Conservation (phyloP, 2,888 invertebrate genomes). For the Ceramica pisi region DNA sequence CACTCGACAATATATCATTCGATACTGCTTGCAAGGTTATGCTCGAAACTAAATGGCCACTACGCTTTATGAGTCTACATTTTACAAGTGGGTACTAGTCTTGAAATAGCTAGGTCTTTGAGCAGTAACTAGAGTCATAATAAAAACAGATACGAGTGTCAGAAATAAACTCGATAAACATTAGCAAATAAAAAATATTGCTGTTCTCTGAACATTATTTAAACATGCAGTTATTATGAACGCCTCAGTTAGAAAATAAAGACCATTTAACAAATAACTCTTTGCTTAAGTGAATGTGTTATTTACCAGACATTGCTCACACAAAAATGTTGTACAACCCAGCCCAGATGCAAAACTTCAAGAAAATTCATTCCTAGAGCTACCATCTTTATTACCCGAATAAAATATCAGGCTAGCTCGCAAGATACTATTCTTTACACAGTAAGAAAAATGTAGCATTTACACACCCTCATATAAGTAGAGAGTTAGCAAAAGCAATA, state of each 20-base stretch:
- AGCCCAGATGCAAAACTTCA: slow-evolving; percentile 12
- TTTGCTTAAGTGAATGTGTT: neutral
- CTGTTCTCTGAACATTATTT: slow-evolving; percentile 15
- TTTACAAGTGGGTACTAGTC: neutral
- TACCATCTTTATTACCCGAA: slow-evolving; percentile 28
- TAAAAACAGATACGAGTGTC: too few species aligned
- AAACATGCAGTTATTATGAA: neutral
- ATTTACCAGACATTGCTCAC: neutral
- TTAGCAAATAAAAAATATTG: neutral
- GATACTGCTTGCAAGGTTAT: slow-evolving; percentile 44
- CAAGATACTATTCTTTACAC: slow-evolving; percentile 40
- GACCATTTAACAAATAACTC: neutral
- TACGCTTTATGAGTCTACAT: neutral
- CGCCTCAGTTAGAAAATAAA: neutral
- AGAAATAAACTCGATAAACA: neutral
- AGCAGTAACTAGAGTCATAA: too few species aligned
- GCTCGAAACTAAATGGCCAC: slow-evolving; percentile 6
- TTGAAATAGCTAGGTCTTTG: neutral
- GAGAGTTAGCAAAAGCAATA: slow-evolving; percentile 63
- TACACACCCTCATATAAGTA: slow-evolving; percentile 46
- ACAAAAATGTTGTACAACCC: neutral
- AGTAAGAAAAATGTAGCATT: slow-evolving; percentile 49
- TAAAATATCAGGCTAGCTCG: slow-evolving; percentile 20
- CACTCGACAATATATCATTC: slow-evolving; percentile 38
- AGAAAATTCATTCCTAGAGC: slow-evolving; percentile 1